Evolutionary conservation across 2,797 vertebrate species (phyloP).

Genomic region (Mycteria americana): DNA sequence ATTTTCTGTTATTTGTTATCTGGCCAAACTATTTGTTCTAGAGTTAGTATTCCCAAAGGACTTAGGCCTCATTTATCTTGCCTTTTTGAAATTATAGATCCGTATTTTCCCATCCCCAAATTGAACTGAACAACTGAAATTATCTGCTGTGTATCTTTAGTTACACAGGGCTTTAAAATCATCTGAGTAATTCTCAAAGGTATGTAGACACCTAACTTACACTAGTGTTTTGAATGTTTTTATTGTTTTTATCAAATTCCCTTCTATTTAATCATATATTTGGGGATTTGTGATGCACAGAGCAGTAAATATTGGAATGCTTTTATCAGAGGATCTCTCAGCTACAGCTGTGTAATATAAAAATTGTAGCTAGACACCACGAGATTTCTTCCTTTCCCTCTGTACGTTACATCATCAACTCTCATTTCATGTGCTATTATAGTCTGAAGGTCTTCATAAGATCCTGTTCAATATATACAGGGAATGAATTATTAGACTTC

Average conservation of each 20-base stretch:
- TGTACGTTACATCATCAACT: background rate
- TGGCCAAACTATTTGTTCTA: background rate
- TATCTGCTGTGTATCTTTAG: background rate
- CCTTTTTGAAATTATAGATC: background rate
- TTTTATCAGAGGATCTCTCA: background rate
- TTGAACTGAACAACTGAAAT: background rate
- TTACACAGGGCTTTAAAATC: slow-evolving; percentile 4
- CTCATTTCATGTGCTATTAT: background rate
- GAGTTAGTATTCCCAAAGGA: background rate
- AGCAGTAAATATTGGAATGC: background rate
- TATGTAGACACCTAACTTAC: background rate
- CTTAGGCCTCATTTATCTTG: background rate
- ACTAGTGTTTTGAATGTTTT: background rate
- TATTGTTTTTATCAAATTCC: slow-evolving; percentile 39
- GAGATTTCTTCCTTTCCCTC: background rate
- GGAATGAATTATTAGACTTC: background rate
- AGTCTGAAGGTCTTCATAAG: background rate
- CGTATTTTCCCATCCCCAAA: background rate
- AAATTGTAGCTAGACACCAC: background rate
- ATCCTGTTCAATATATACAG: background rate
- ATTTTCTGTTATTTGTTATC: slow-evolving; percentile 15
- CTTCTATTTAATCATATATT: slow-evolving; percentile 28
- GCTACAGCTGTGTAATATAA: background rate
- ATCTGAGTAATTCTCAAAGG: slow-evolving; percentile 17
- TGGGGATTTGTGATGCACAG: slow-evolving; percentile 15